Conservation (phyloP, 1,140 invertebrate genomes). For the Diachasmimorpha longicaudata region DNA sequence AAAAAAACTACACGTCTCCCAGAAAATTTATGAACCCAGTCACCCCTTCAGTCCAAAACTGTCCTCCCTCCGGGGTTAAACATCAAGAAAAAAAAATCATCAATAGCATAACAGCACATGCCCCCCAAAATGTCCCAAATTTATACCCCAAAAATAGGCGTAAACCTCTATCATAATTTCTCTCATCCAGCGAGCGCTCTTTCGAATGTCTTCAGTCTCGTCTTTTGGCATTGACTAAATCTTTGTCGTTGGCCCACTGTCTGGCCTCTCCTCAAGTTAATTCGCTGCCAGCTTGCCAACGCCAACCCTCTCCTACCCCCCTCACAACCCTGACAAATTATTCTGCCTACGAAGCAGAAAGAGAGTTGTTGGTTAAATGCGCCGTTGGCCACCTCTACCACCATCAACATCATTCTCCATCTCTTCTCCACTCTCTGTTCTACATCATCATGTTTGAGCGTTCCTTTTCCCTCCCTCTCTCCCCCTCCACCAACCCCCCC, state of each 20-base stretch:
- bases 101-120: no score
- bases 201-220: neutral
- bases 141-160: neutral
- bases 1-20: neutral
- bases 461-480: conserved; percentile 15
- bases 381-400: conserved; percentile 17
- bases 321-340: conserved; percentile 31
- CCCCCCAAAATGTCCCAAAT: neutral
- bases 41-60: no score
- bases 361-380: neutral
- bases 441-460: conserved; percentile 29
- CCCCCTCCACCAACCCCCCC: neutral
- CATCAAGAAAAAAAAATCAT: no score
- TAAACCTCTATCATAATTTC: neutral
- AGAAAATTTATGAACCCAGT: no score
- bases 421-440: neutral
- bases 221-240: conserved; percentile 4
- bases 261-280: conserved; percentile 26
- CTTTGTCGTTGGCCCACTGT: conserved; percentile 9
- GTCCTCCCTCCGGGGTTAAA: no score
- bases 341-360: conserved; percentile 31
- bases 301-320: conserved; percentile 4
- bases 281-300: conserved; percentile 29
- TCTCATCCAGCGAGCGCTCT: neutral
- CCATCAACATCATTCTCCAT: neutral